A percentile compares a stretch with the other conserved stretches of the same genome.
Conservation (phyloP, 2,888 invertebrate species). For the Epicampocera succincta region DNA sequence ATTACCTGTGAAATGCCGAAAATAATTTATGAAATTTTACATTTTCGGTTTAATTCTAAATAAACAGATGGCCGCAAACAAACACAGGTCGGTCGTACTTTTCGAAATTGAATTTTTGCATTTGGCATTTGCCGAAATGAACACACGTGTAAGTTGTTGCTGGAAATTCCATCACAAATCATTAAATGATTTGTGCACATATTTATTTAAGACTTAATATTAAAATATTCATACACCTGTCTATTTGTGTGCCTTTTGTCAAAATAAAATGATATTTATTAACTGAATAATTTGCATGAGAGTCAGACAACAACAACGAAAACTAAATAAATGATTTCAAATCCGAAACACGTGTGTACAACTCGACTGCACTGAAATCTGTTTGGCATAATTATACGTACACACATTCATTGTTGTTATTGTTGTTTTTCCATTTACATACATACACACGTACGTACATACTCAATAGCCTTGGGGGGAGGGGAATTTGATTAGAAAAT, state of each 20-base stretch:
- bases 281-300: conserved; percentile 27
- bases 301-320: conserved; percentile 3
- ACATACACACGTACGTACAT: too few species aligned
- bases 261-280: conserved; percentile 19
- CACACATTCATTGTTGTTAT: not conserved
- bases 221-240: conserved; percentile 56
- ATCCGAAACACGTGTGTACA: conserved; percentile 25
- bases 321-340: conserved; percentile 53
- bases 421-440: conserved; percentile 5
- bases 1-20: conserved; percentile 21
- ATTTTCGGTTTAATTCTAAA: not conserved
- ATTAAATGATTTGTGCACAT: conserved; percentile 47
- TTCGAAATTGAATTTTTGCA: not conserved
- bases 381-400: conserved; percentile 48
- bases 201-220: conserved; percentile 51
- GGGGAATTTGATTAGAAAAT: conserved; percentile 16
- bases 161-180: conserved; percentile 26
- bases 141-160: not conserved
- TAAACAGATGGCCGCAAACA: not conserved
- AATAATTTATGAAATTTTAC: conserved; percentile 27
- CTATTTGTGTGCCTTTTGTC: conserved; percentile 4
- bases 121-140: not conserved
- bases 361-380: conserved; percentile 50
- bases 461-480: conserved; percentile 39
- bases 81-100: not conserved